Evolutionary conservation across 2,888 invertebrate species (phyloP).

Genomic region (Eupelmus urozonus): DNA sequence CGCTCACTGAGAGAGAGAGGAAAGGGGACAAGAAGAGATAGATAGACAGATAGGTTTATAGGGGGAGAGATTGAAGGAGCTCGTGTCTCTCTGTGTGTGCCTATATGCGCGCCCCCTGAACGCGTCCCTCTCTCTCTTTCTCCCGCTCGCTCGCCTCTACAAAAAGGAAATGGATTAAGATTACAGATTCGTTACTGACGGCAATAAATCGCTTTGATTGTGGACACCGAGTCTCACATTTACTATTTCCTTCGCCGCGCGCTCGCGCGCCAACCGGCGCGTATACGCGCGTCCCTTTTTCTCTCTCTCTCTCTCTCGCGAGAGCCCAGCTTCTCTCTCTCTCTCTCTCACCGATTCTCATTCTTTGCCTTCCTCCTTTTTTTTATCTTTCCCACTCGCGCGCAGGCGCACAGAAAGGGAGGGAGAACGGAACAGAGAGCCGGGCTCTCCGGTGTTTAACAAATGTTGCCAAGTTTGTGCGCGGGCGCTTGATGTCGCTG

Average conservation of each 20-base stretch:
- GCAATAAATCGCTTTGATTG: conserved; percentile 59
- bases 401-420: not conserved
- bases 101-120: no score
- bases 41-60: conserved; percentile 48
- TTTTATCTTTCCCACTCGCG: conserved; percentile 25
- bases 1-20: not conserved
- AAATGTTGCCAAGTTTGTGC: conserved; percentile 40
- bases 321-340: conserved; percentile 39
- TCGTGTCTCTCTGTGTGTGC: not conserved
- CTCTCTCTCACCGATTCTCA: conserved; percentile 15
- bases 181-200: conserved; percentile 55
- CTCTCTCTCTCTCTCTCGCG: conserved; percentile 35
- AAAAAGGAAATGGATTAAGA: conserved; percentile 59
- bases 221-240: conserved; percentile 53
- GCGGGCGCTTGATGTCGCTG: conserved; percentile 37
- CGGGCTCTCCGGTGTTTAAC: conserved; percentile 48
- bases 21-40: conserved; percentile 18
- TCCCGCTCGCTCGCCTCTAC: not conserved
- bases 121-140: conserved; percentile 5
- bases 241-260: conserved; percentile 40
- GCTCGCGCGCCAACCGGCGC: not conserved
- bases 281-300: conserved; percentile 14
- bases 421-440: not conserved
- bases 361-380: conserved; percentile 44
- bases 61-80: conserved; percentile 34